Percentiles rank a stretch among this genome's conserved stretches.
Conservation (phyloP, 2,113 vertebrate species). For the Aspiorhynchus laticeps region DNA sequence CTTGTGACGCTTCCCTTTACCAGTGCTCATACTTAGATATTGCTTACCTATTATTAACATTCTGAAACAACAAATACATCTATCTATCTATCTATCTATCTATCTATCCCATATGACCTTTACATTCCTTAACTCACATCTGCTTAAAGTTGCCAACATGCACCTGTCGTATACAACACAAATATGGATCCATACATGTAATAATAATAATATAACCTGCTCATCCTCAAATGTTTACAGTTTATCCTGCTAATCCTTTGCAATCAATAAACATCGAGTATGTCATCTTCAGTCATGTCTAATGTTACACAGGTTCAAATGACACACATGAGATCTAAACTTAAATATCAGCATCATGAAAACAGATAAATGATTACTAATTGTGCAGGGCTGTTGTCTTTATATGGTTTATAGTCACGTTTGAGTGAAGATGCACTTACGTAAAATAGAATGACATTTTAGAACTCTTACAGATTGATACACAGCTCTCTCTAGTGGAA, state of each 20-base stretch:
- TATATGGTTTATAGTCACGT: not conserved
- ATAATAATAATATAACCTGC: not conserved
- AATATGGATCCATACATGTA: not conserved
- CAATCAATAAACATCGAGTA: not conserved
- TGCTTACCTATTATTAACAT: not conserved
- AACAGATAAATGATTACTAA: not conserved
- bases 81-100: not conserved
- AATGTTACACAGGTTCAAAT: not conserved
- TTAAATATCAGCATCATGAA: not conserved
- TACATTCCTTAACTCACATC: conserved; percentile 45
- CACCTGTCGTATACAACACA: conserved; percentile 32
- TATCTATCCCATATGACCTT: not conserved
- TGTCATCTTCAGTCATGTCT: not conserved
- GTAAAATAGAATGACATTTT: not conserved
- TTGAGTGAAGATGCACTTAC: too few species aligned
- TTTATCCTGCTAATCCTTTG: not conserved
- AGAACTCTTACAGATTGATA: not conserved
- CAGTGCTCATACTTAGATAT: too few species aligned
- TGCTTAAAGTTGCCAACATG: not conserved
- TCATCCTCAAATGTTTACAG: not conserved
- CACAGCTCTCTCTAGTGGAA: conserved; percentile 22
- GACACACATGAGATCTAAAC: not conserved
- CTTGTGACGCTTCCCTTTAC: not conserved
- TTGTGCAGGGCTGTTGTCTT: not conserved
- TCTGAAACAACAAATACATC: not conserved